These are phyloP conservation scores for Artibeus jamaicensis DNA, from an alignment of 2,797 vertebrate genomes.

Conservation along the genomic window DNA sequence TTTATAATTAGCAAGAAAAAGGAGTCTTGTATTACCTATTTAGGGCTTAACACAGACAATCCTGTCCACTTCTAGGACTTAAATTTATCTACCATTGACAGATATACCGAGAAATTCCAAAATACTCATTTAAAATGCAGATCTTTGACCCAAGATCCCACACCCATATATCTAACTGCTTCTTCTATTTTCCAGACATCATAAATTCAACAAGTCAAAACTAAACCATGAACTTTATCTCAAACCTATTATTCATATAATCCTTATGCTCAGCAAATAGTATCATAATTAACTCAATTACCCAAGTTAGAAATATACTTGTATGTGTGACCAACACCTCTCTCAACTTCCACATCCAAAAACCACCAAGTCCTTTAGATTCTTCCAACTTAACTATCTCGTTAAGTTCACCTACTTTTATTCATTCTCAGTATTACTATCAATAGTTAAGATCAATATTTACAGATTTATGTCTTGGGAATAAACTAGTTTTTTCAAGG, in stretches of 20 bases:
- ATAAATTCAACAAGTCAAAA: conserved; percentile 24
- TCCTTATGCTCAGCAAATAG: conserved; percentile 14
- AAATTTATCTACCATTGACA: background rate
- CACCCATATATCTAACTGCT: background rate
- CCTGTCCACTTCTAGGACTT: background rate
- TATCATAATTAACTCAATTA: background rate
- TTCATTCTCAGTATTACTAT: conserved; percentile 20
- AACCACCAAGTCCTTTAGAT: background rate
- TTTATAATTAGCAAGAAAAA: conserved; percentile 24
- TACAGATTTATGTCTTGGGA: conserved; percentile 13
- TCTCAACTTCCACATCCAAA: background rate
- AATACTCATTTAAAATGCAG: background rate
- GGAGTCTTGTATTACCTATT: background rate
- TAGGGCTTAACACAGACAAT: background rate
- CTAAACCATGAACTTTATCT: background rate
- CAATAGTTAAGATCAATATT: background rate
- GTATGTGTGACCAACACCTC: background rate
- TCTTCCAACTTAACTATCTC: background rate
- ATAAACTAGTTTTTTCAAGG: conserved; percentile 12
- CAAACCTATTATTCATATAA: background rate
- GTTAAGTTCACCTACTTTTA: background rate
- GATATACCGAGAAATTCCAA: conserved; percentile 11
- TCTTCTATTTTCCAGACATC: conserved; percentile 20
- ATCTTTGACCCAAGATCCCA: background rate
- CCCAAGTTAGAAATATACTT: background rate